A percentile compares a stretch with the other conserved stretches of the same genome.
phyloP scores from a whole-genome alignment of 2,888 invertebrate genomes.

The Cephus pygmeus region DNA sequence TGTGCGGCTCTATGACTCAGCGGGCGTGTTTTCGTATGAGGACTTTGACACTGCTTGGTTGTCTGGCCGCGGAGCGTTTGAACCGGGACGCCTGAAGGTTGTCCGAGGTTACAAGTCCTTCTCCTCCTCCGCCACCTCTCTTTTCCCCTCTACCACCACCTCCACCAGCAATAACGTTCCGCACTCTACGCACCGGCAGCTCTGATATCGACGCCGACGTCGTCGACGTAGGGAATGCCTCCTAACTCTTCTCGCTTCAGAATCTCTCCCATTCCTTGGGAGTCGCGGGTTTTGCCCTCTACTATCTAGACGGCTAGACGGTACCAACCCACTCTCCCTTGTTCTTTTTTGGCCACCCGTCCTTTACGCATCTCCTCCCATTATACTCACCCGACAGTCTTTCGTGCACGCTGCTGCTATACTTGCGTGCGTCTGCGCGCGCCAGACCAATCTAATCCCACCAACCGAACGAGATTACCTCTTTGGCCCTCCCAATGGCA shows the following conservation, averaged over 20 bases:
- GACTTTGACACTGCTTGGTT: constrained; percentile 46
- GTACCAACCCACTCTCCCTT: constrained; percentile 9
- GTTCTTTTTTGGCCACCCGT: constrained; percentile 20
- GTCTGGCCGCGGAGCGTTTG: constrained; percentile 42
- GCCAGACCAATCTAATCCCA: too few relatives aligned
- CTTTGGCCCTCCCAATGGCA: too few relatives aligned
- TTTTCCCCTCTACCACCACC: background rate
- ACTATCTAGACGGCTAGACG: constrained; percentile 36
- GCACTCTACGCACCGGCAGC: background rate
- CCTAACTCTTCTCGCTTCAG: too few relatives aligned
- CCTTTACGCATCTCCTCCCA: constrained; percentile 19
- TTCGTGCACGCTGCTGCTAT: too few relatives aligned
- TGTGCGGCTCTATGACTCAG: constrained; percentile 21
- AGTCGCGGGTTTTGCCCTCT: constrained; percentile 32
- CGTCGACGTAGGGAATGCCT: background rate
- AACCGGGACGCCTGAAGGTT: constrained; percentile 45
- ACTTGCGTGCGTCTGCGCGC: too few relatives aligned
- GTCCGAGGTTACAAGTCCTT: constrained; percentile 41
- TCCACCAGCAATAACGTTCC: background rate
- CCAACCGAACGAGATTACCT: too few relatives aligned
- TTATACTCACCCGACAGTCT: too few relatives aligned
- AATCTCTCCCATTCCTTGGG: constrained; percentile 9
- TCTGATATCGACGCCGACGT: constrained; percentile 4
- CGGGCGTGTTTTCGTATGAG: constrained; percentile 39
- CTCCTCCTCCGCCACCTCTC: background rate